phyloP scores from a whole-genome alignment of 2,888 invertebrate species.

The Syritta pipiens region DNA sequence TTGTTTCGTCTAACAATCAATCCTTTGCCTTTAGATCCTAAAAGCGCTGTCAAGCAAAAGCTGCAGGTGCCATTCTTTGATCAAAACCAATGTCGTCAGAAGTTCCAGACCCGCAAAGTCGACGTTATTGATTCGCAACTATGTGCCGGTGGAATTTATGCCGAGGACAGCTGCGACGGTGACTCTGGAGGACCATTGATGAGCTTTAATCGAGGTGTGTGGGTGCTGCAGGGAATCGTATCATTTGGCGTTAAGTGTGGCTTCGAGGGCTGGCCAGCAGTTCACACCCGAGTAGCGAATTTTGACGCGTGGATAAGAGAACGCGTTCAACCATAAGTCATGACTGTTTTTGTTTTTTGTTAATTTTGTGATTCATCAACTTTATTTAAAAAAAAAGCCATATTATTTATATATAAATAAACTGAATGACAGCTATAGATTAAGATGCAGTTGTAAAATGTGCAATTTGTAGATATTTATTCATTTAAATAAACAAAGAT shows the following conservation, averaged over 20 bases:
- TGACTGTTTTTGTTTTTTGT: conserved; percentile 45
- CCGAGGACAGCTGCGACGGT: conserved; percentile 86
- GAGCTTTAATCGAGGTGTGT: conserved; percentile 80
- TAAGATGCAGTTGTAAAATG: conserved; percentile 11
- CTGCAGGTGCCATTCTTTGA: conserved; percentile 80
- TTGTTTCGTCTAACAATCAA: too few species aligned
- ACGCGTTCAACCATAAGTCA: conserved; percentile 20
- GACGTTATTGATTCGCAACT: conserved; percentile 80
- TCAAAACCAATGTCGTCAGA: conserved; percentile 79
- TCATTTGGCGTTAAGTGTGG: conserved; percentile 86
- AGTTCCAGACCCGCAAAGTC: conserved; percentile 73
- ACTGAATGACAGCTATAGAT: conserved; percentile 30
- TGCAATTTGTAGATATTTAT: conserved; percentile 38
- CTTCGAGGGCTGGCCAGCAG: conserved; percentile 83
- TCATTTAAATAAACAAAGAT: neutral
- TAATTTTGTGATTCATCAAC: conserved; percentile 51
- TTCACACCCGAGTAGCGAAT: conserved; percentile 83
- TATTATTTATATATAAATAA: conserved; percentile 41
- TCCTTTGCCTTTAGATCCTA: too few species aligned
- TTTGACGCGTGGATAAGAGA: conserved; percentile 81
- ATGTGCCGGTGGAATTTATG: conserved; percentile 85
- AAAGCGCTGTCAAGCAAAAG: conserved; percentile 82
- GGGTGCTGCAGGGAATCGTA: conserved; percentile 84
- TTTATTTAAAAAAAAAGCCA: conserved; percentile 44
- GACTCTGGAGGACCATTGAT: conserved; percentile 90